Percentiles rank a stretch among this genome's conserved stretches.
Evolutionary conservation across 2,113 vertebrate species (phyloP).

Genomic region (Emydura subglobosa): DNA sequence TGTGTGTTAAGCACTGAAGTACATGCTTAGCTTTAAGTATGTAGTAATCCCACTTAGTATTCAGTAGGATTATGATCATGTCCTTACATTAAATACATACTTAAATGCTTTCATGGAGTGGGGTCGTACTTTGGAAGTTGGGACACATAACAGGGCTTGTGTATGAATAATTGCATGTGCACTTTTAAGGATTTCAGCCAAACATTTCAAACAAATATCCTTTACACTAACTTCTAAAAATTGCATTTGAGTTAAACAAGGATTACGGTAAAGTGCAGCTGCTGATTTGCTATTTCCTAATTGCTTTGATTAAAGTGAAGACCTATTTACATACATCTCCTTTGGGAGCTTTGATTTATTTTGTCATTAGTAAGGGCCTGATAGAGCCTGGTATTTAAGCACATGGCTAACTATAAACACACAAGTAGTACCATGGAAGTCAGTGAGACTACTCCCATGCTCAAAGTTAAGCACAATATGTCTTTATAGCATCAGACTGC

Average conservation of each 20-base stretch:
- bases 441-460: background rate
- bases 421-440: background rate
- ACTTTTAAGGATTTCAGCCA: background rate
- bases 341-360: background rate
- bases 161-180: background rate
- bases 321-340: background rate
- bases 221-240: background rate
- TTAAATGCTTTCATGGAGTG: background rate
- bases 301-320: slow-evolving; percentile 15
- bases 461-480: background rate
- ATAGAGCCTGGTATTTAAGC: background rate
- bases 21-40: background rate
- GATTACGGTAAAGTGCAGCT: background rate
- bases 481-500: background rate
- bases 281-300: background rate
- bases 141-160: background rate
- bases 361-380: background rate
- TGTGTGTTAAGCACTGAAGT: background rate
- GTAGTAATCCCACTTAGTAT: background rate
- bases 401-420: fast-evolving
- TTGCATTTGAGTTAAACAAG: background rate
- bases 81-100: background rate
- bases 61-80: background rate
- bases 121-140: background rate
- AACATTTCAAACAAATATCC: background rate